Percentiles rank a stretch among this genome's conserved stretches.
Evolutionary conservation across 2,888 invertebrate species (phyloP).

Genomic region (Pseudococcus longispinus): DNA sequence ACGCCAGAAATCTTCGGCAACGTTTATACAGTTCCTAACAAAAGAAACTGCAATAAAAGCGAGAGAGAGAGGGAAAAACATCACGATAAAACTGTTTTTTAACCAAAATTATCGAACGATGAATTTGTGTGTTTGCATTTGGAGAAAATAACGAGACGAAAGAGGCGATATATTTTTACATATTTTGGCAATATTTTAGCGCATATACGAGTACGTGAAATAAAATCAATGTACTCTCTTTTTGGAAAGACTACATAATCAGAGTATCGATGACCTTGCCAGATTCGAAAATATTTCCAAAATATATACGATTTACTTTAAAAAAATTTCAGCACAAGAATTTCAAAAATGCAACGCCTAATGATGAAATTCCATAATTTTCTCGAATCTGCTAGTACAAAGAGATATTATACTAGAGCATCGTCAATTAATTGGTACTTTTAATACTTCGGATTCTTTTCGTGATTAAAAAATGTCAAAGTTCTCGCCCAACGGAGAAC

Average conservation of each 20-base stretch:
- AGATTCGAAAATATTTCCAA: not conserved
- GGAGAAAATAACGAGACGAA: not conserved
- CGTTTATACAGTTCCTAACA: not conserved
- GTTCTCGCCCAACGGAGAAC: not conserved
- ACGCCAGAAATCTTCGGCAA: not conserved
- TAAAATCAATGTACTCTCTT: not conserved
- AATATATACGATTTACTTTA: not conserved
- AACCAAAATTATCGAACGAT: slow-evolving; percentile 6
- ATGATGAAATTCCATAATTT: not conserved
- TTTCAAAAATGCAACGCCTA: not conserved
- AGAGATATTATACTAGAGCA: not conserved
- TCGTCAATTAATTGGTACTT: not conserved
- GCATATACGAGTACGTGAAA: not conserved
- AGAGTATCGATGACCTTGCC: not conserved
- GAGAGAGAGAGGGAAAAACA: not conserved
- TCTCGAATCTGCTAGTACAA: not conserved
- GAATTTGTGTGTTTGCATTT: not conserved
- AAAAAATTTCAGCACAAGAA: not conserved
- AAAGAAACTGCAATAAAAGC: slow-evolving; percentile 28
- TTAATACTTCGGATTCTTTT: not conserved
- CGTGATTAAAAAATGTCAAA: not conserved
- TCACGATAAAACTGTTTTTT: not conserved
- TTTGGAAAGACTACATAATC: not conserved
- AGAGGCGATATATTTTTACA: not conserved
- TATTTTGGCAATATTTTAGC: slow-evolving; percentile 14